Conservation (phyloP, 2,113 vertebrate species). For the Aptenodytes patagonicus region DNA sequence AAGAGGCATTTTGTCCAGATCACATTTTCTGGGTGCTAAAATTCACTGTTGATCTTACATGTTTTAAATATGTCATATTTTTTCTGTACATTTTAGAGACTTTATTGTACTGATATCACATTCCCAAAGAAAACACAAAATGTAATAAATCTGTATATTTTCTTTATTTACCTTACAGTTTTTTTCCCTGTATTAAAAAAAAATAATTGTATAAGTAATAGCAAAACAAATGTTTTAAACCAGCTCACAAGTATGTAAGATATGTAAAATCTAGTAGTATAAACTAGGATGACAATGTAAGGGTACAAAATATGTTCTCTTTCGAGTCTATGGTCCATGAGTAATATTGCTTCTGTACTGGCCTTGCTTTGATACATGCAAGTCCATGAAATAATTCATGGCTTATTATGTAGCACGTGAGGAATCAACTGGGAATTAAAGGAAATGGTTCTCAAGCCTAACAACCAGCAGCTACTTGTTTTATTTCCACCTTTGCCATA, state of each 20-base stretch:
- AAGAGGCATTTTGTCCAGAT: background rate
- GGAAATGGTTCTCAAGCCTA: background rate
- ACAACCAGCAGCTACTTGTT: background rate
- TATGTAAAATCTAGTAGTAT: constrained; percentile 60
- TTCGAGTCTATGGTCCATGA: constrained; percentile 55
- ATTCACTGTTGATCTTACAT: background rate
- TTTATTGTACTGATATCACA: constrained; percentile 21
- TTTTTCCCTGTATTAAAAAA: constrained; percentile 33
- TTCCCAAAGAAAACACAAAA: constrained; percentile 46
- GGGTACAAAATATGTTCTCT: constrained; percentile 58
- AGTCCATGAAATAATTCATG: constrained; percentile 65
- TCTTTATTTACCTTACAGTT: constrained; percentile 39
- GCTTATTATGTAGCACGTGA: constrained; percentile 52
- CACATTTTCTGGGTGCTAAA: background rate
- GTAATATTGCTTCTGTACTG: constrained; percentile 74
- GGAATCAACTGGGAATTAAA: background rate
- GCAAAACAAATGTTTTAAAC: constrained; percentile 54
- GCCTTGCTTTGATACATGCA: constrained; percentile 67
- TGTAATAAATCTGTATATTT: constrained; percentile 56
- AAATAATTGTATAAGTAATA: constrained; percentile 58
- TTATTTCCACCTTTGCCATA: background rate
- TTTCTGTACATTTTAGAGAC: constrained; percentile 25
- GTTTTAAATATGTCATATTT: background rate
- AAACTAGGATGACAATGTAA: constrained; percentile 65
- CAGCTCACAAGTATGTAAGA: constrained; percentile 53